phyloP scores from a whole-genome alignment of 1,140 invertebrate species.

The Aleiodes sp. region DNA sequence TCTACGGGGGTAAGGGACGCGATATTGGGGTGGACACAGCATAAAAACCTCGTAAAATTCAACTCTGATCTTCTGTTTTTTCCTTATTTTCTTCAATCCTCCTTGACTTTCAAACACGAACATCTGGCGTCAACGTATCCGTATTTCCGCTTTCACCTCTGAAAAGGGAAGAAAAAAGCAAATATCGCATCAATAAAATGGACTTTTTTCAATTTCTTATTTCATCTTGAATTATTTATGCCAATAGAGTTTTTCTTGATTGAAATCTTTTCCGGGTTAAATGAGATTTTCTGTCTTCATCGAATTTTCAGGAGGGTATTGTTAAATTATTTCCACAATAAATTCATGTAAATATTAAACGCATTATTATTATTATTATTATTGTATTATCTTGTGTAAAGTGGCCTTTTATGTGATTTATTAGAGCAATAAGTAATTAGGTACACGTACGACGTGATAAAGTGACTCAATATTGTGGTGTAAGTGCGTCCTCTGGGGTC shows the following conservation, averaged over 20 bases:
- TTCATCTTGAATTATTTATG: too few relatives aligned
- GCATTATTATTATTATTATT: not conserved
- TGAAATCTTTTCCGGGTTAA: too few relatives aligned
- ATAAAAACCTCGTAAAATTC: constrained; percentile 24
- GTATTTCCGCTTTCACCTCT: too few relatives aligned
- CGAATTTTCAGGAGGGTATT: too few relatives aligned
- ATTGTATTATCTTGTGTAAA: not conserved
- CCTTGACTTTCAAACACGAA: constrained; percentile 20
- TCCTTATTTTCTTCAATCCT: not conserved
- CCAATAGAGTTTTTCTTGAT: too few relatives aligned
- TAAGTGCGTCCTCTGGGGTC: not conserved
- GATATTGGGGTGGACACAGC: constrained; percentile 8
- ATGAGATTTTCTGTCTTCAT: too few relatives aligned
- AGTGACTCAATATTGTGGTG: constrained; percentile 12
- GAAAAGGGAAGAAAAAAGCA: too few relatives aligned
- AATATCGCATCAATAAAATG: too few relatives aligned
- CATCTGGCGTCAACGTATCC: constrained; percentile 3
- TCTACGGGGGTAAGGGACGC: not conserved
- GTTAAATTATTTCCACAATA: too few relatives aligned
- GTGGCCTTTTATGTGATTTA: constrained; percentile 4
- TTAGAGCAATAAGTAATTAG: constrained; percentile 14
- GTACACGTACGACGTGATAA: constrained; percentile 10
- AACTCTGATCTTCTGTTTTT: not conserved
- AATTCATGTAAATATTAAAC: not conserved
- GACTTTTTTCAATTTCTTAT: too few relatives aligned